Evolutionary conservation across 2,113 vertebrate genomes (phyloP).

Genomic region (Bos indicus): DNA sequence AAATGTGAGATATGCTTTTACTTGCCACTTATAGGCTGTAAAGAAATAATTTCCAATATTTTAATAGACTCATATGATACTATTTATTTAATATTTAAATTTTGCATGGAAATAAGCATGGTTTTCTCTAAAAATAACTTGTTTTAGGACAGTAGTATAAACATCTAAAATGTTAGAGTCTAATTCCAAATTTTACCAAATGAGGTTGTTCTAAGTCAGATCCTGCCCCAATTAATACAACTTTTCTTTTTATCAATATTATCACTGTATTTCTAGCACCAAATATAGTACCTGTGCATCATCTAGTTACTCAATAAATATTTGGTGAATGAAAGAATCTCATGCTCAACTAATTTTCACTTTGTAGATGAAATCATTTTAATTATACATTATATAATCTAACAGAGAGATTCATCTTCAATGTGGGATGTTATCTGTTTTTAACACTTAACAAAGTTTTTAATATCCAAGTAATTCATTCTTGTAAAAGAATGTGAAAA

Average conservation of each 20-base stretch:
- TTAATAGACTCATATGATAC: background rate
- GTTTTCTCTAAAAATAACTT: background rate
- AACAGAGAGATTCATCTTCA: background rate
- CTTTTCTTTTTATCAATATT: background rate
- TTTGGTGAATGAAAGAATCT: background rate
- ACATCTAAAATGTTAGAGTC: background rate
- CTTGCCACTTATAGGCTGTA: background rate
- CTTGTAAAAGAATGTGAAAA: background rate
- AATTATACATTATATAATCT: background rate
- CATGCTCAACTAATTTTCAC: background rate
- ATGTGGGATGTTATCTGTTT: background rate
- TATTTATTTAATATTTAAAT: background rate
- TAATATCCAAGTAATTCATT: background rate
- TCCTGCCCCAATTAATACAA: background rate
- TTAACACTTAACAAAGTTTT: background rate
- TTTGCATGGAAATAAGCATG: background rate
- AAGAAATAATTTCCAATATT: background rate
- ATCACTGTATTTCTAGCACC: background rate
- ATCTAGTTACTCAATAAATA: background rate
- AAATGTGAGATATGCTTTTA: background rate
- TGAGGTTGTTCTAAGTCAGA: background rate
- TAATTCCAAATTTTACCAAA: constrained; percentile 14
- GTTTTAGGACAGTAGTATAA: background rate
- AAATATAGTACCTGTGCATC: background rate
- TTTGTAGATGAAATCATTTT: background rate